phyloP scores from a whole-genome alignment of 2,888 invertebrate genomes.

The Lacanobia wlatinum region DNA sequence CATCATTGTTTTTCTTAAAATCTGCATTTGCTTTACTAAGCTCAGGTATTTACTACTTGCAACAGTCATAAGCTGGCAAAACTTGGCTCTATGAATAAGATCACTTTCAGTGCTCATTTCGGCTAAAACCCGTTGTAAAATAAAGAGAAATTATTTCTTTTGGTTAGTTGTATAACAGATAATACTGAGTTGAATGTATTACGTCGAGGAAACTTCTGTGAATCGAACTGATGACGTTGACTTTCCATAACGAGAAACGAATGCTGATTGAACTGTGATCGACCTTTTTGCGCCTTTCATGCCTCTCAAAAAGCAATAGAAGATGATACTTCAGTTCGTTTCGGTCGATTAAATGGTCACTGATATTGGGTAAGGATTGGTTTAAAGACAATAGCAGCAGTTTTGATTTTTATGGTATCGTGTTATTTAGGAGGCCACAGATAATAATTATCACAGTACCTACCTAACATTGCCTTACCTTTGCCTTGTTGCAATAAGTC shows the following conservation, averaged over 20 bases:
- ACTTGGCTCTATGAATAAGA: background rate
- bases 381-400: constrained; percentile 11
- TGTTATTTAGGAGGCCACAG: constrained; percentile 26
- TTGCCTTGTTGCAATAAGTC: no score
- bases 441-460: constrained; percentile 3
- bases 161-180: constrained; percentile 37
- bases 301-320: constrained; percentile 51
- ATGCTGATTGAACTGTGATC: constrained; percentile 32
- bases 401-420: constrained; percentile 21
- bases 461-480: no score
- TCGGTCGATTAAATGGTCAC: constrained; percentile 37
- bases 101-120: background rate
- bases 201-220: constrained; percentile 20
- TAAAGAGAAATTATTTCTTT: constrained; percentile 30
- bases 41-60: background rate
- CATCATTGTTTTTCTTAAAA: constrained; percentile 35
- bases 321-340: constrained; percentile 24
- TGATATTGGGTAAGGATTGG: constrained; percentile 33
- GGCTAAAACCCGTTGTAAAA: background rate
- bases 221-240: constrained; percentile 23
- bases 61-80: background rate
- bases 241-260: constrained; percentile 25
- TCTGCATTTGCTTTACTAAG: background rate
- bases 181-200: constrained; percentile 13
- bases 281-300: constrained; percentile 44